Percentiles rank a stretch among this genome's conserved stretches.
Conservation (phyloP, 2,113 vertebrate species). For the Struthidea cinerea region DNA sequence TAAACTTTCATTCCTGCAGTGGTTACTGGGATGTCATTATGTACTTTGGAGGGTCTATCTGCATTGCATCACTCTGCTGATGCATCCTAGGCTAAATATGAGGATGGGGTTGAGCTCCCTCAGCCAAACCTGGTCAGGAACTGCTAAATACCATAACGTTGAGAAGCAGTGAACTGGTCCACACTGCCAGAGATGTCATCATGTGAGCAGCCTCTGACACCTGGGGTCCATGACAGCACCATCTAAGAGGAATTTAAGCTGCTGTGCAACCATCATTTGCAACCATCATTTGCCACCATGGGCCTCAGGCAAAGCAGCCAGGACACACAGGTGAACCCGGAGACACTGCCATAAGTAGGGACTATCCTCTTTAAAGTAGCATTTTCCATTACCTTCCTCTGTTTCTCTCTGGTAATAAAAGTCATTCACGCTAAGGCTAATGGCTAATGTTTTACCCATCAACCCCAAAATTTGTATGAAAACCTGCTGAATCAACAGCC, state of each 20-base stretch:
- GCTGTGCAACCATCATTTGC: background rate
- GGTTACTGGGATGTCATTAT: background rate
- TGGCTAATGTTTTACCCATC: background rate
- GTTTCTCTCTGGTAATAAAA: background rate
- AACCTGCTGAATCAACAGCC: background rate
- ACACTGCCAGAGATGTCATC: background rate
- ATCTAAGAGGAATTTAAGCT: background rate
- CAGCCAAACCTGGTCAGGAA: background rate
- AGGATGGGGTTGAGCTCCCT: background rate
- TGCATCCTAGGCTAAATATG: background rate
- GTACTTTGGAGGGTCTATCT: background rate
- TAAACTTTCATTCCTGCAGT: background rate
- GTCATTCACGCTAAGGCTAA: background rate
- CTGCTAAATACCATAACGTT: accelerated
- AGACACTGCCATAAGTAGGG: background rate
- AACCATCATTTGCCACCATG: background rate
- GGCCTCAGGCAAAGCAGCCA: background rate
- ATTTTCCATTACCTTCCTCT: background rate
- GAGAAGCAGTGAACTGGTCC: background rate
- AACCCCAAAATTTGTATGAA: background rate
- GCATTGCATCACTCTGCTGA: background rate
- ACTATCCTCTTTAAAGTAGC: background rate
- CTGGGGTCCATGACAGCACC: background rate
- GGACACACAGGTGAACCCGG: background rate
- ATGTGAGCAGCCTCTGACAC: background rate